These are phyloP conservation scores for Vidua chalybeata DNA, from an alignment of 2,113 vertebrate species.

Conservation along the genomic window DNA sequence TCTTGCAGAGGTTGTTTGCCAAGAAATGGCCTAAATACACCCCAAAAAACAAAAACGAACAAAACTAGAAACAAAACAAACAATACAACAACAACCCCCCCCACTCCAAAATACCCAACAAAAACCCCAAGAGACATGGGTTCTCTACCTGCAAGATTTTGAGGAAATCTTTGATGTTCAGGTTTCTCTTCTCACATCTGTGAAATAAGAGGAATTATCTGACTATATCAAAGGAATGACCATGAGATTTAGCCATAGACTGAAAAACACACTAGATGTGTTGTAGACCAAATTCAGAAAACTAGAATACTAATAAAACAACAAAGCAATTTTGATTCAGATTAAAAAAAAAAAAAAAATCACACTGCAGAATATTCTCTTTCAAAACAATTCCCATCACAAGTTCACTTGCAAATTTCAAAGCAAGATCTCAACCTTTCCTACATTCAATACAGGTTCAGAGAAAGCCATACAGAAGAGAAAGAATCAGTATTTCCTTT, in stretches of 20 bases:
- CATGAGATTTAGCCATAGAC: neutral
- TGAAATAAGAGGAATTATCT: neutral
- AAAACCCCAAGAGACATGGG: accelerated
- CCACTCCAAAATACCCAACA: neutral
- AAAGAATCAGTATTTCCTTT: neutral
- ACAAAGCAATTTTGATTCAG: neutral
- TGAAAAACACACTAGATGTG: neutral
- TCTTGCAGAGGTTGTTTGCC: neutral
- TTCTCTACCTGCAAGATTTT: neutral
- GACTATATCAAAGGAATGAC: neutral
- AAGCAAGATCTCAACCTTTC: neutral
- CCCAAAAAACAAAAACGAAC: neutral
- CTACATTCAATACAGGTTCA: neutral
- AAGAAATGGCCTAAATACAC: neutral
- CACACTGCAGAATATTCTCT: neutral
- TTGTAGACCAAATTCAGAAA: neutral
- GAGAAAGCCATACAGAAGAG: neutral
- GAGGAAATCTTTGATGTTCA: neutral
- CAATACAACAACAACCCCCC: accelerated
- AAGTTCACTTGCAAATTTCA: neutral
- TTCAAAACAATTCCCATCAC: neutral
- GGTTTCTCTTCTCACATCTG: neutral
- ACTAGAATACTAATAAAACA: neutral
- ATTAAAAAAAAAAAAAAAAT: neutral
- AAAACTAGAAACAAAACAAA: neutral